Conservation (phyloP, 2,113 vertebrate genomes). For the Agapornis roseicollis region DNA sequence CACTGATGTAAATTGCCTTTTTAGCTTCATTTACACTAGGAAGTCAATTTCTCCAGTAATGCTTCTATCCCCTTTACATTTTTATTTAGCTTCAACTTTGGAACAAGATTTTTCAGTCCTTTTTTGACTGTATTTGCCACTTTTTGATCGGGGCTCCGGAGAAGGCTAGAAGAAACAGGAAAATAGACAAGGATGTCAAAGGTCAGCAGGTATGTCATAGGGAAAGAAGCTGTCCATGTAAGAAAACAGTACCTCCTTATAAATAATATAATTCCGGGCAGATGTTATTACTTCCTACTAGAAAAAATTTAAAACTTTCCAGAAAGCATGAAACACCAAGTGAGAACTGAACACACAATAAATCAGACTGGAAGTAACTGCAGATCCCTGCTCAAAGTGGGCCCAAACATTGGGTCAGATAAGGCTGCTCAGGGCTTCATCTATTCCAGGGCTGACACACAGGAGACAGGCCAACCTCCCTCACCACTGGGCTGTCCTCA, state of each 20-base stretch:
- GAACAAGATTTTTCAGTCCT: slow-evolving; percentile 77
- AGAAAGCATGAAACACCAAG: neutral
- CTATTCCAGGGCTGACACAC: neutral
- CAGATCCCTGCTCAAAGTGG: neutral
- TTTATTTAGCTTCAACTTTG: slow-evolving; percentile 75
- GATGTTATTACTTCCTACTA: neutral
- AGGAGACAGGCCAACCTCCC: neutral
- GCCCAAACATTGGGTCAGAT: neutral
- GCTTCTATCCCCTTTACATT: slow-evolving; percentile 82
- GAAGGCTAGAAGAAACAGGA: slow-evolving; percentile 76
- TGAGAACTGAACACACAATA: neutral
- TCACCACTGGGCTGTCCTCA: neutral
- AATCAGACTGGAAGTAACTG: neutral
- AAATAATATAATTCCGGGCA: neutral
- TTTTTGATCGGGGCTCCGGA: slow-evolving; percentile 81
- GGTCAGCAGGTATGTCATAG: neutral
- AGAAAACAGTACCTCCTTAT: neutral
- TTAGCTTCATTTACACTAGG: slow-evolving; percentile 53
- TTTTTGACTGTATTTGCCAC: slow-evolving; percentile 79
- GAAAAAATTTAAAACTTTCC: neutral
- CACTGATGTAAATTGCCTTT: neutral
- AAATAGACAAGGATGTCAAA: neutral
- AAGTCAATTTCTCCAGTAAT: slow-evolving; percentile 84
- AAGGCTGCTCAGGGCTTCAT: neutral
- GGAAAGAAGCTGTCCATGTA: neutral